Evolutionary conservation across 2,888 invertebrate species (phyloP), one percentile per base, ranked within the genome.

Genomic region (Aspidapion aeneum): DNA sequence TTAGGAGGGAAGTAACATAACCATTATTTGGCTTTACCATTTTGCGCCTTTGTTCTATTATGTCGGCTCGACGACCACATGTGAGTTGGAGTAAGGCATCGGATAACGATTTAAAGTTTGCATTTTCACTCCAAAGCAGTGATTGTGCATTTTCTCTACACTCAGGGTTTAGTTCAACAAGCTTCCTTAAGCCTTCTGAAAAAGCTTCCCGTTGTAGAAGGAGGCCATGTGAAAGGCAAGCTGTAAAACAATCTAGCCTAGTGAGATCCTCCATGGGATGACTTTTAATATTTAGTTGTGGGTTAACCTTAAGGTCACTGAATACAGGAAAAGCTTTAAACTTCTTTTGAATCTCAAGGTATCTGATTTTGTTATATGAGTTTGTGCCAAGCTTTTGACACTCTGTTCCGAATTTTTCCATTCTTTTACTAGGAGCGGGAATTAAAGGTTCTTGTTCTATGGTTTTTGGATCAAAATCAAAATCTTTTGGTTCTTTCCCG

Each of bases 401-500:
- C 18, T 66, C 64, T 1, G 58, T 60, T n/a, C 66, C 67, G 49
- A 66, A 66, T 7, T 18, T 22, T 16, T 58, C 62, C 20, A 67
- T 67, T 20, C 57, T 21, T 1, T n/a, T 56, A 48, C 62, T 59
- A 2, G 68, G 65, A 2, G 65, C 57, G 18, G 65, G 61, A 19
- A 66, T 64, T 35, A 35, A 18, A 35, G 66, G 68, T 21, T 69
- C 66, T n/a, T 65, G 66, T 19, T 69, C 61, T 54, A 65, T 64
- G 1, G 69, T 69, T 54, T 50, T 57, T 21, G 65, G 66, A 21
- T 22, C 21, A 21, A 57, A 57, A 21, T 57, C 21, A 57, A 57
- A 57, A n/a, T 19, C 16, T 49, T 21, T 16, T 1, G 20, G 22
- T 12, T 18, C 35, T 19, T 2, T 12, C 3, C 49, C 67, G 18